Evolutionary conservation across 2,113 vertebrate genomes (phyloP), one percentile per base, ranked within the genome.

Genomic region (Scomber scombrus): DNA sequence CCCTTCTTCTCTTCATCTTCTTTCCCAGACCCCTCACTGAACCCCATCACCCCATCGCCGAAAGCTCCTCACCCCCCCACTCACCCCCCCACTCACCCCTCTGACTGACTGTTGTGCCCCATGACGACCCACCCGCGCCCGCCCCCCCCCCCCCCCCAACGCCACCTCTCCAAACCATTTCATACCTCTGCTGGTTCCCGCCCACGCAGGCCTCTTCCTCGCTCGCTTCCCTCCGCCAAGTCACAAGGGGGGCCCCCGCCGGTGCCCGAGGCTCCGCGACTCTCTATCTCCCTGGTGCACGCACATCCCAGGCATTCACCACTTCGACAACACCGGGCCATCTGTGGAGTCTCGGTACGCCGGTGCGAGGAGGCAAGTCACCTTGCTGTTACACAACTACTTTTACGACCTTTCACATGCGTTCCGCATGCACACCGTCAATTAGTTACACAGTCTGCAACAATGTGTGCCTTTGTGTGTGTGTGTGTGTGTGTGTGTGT

Each of bases 311-410:
- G 23, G 76, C 84, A 82, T 34, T 89, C 88, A 89, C 89, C 85
- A 89, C 91, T 87, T 82, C 83, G 51, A 81, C 84, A 87, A 75
- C 87, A 82, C 90, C 67, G 82, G 85, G 90, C 93, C 93, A 94
- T 95, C 94, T 94, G 92, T 81, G 81, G 88, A 90, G 83, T 63
- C 81, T 86, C 58, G 62, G 64, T 80, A 57, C 31, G 62, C 74
- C 47, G 79, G 54, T 75, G 26, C 43, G 16, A 80, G 60, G 50
- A 76, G 81, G 73, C 90, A 75, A 79, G 73, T 89, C 85, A 81
- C 88, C 85, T 90, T 72, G 31, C 65, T 67, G 78, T 84, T 81
- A 58, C 71, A 86, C 73, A 66, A 79, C 71, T 78, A 74, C 84
- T 88, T 83, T 82, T 78, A 86, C 74, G 86, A 84, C 83, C 85